Conservation (phyloP, 2,797 vertebrate species). For the Anabas testudineus region DNA sequence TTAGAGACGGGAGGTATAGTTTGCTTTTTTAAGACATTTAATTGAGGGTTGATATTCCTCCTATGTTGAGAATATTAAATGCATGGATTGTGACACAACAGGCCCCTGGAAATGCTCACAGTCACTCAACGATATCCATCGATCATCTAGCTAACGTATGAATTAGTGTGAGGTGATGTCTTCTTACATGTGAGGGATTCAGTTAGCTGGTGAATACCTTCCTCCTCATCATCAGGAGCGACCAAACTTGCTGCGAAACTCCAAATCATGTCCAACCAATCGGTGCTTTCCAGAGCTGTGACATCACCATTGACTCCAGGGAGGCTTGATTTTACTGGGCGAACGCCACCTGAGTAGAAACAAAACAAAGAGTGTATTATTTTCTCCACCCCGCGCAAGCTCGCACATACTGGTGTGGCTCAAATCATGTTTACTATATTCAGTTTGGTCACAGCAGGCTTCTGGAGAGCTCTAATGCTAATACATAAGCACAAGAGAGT, state of each 20-base stretch:
- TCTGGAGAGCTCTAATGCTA: neutral
- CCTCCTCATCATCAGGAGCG: conserved; percentile 78
- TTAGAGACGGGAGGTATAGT: neutral
- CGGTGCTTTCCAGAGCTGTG: conserved; percentile 51
- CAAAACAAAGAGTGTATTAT: neutral
- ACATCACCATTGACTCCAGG: conserved; percentile 23
- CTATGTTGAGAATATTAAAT: no score
- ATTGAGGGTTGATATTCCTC: neutral
- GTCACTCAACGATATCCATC: neutral
- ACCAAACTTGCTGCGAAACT: conserved; percentile 64
- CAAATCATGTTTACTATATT: neutral
- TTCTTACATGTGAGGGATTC: conserved; percentile 80
- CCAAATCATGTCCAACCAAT: conserved; percentile 76
- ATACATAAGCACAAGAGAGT: neutral
- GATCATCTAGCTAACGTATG: conserved; percentile 15
- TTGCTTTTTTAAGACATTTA: no score
- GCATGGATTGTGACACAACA: no score
- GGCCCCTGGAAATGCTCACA: neutral
- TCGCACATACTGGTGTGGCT: neutral
- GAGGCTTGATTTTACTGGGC: conserved; percentile 53
- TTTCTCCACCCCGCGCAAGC: neutral
- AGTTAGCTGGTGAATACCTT: conserved; percentile 82
- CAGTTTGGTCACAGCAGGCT: neutral
- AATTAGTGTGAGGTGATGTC: conserved; percentile 53
- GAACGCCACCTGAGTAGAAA: conserved; percentile 50